Percentiles rank a stretch among this genome's conserved stretches.
phyloP scores from a whole-genome alignment of 2,113 vertebrate genomes.

The Eulacestoma nigropectus region DNA sequence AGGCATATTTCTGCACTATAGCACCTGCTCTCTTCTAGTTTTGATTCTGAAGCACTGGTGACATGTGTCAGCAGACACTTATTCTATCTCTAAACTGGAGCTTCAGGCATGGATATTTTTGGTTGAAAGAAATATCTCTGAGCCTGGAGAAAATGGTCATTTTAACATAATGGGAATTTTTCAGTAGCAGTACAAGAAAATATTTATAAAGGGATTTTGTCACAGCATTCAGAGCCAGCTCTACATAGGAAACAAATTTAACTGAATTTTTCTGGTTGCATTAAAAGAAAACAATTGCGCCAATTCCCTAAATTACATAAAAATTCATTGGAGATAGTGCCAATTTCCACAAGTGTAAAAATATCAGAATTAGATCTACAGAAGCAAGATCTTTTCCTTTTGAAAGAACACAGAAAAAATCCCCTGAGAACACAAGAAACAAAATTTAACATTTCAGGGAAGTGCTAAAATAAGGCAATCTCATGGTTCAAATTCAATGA shows the following conservation, averaged over 20 bases:
- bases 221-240: neutral
- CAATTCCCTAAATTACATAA: neutral
- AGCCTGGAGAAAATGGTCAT: neutral
- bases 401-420: neutral
- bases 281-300: neutral
- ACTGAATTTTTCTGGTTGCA: neutral
- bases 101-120: conserved; percentile 43
- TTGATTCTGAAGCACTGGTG: conserved; percentile 17
- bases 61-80: conserved; percentile 56
- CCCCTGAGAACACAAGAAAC: neutral
- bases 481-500: neutral
- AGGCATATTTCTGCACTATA: conserved; percentile 13
- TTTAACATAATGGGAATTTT: neutral
- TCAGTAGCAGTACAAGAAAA: neutral
- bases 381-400: neutral
- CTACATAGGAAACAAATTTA: neutral
- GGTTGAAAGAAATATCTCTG: conserved; percentile 44
- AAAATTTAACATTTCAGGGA: neutral
- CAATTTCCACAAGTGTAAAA: neutral
- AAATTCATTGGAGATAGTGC: neutral
- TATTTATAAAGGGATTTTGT: neutral
- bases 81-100: conserved; percentile 20
- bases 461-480: neutral
- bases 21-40: conserved; percentile 48
- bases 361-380: neutral